Conservation (phyloP, 2,797 vertebrate species). For the Cossypha polioptera region DNA sequence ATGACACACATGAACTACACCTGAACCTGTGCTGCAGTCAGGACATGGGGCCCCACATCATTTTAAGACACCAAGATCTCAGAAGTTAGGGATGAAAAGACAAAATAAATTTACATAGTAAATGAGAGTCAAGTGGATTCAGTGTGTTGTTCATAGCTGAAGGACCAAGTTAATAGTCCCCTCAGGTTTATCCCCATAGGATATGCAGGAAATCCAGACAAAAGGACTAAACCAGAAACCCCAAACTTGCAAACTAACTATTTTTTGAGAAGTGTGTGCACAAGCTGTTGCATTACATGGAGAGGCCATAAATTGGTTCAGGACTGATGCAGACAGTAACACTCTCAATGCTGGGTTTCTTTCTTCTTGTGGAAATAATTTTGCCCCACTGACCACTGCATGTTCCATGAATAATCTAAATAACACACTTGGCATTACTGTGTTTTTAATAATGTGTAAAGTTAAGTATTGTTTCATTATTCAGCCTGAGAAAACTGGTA, state of each 20-base stretch:
- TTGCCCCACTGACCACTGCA: not conserved
- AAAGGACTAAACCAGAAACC: not conserved
- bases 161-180: not conserved
- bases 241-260: not conserved
- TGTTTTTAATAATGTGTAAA: not conserved
- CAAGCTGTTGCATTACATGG: not conserved
- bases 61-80: not conserved
- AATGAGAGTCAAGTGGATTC: not conserved
- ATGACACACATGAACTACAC: not conserved
- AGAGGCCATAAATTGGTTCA: not conserved
- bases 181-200: not conserved
- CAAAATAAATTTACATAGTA: not conserved
- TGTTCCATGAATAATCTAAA: not conserved
- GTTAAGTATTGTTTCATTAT: not conserved
- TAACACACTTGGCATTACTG: not conserved
- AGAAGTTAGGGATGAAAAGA: not conserved
- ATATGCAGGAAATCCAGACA: not conserved
- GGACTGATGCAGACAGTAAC: not conserved
- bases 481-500: not conserved
- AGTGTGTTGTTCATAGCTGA: not conserved
- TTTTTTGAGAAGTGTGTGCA: not conserved
- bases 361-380: not conserved
- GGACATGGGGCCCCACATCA: accelerated
- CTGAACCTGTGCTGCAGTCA: accelerated
- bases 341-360: not conserved